Base-by-base conservation (phyloP, 2,797 vertebrate genomes). In the Schizopygopsis malacanthus region DNA sequence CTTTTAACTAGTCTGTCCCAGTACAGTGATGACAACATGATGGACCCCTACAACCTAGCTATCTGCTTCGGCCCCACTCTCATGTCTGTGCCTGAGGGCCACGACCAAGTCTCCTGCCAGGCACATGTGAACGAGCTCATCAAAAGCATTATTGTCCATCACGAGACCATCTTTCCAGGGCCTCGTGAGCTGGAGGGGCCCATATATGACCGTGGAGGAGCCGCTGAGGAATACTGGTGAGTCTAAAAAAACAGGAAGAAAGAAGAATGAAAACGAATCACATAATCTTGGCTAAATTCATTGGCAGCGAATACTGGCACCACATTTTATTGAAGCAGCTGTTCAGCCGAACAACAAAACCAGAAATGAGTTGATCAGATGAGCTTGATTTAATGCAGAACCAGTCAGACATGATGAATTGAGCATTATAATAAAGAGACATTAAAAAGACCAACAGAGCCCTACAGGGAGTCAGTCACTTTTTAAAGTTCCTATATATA, bases 1-100 rank as follows among this genome's bases (percentile, higher is more conserved):
- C 12, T 77, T 28, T 61, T 25, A 45, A 15, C 8, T 47, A 99
- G 98, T 92, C 95, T 99, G 88, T 99, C 98, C 80, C 98, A 99
- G 95, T 99, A 97, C 96, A 99, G 97, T 87, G 98, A 99, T 86
- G 98, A 99, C n/a, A 99, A 99, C 93, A 99, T 99, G 98, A 99
- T 99, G 98, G 98, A 99, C 93, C 98, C 98, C 91, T 99, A 99
- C 94, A 99, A 99, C 90, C 95, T 99, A 88, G 98, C 98, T 94
- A 99, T 99, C 95, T 99, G 98, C 91, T 99, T 99, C 0, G 98
- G 98, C 69, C 98, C 98, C 89, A 99, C 98, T 0, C 95, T 99
- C 89, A 99, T 99, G 98, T 98, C 97, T 0, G 98, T 99, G 86
- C 98, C 98, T 0, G 98, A 99, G 90, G 96, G 97, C 81, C 94